phyloP scores from a whole-genome alignment of 2,113 vertebrate genomes.

The Mus spicilegus region DNA sequence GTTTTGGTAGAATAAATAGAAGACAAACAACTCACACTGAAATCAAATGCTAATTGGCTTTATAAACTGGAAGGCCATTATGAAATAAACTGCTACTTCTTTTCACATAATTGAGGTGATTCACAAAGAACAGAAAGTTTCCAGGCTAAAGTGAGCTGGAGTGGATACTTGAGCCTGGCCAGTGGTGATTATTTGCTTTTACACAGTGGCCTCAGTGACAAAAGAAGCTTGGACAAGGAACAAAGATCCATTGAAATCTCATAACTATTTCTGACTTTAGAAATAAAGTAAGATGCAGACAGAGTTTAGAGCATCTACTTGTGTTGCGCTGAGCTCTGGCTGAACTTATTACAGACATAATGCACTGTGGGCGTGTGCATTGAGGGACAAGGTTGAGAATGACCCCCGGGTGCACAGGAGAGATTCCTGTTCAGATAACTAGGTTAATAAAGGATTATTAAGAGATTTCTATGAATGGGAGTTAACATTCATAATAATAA shows the following conservation, averaged over 20 bases:
- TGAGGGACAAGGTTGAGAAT: conserved; percentile 1
- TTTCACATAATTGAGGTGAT: not conserved
- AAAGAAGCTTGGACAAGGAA: not conserved
- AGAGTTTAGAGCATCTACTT: not conserved
- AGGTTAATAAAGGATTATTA: not conserved
- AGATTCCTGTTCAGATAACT: not conserved
- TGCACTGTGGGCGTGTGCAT: not conserved
- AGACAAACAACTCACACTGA: not conserved
- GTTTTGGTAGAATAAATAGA: not conserved
- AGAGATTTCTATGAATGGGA: not conserved
- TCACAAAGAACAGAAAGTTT: not conserved
- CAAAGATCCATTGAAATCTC: not conserved
- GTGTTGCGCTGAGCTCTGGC: not conserved
- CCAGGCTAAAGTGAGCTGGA: not conserved
- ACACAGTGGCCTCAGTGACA: not conserved
- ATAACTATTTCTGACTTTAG: not conserved
- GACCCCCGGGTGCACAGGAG: not conserved
- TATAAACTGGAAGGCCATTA: not conserved
- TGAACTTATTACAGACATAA: conserved; percentile 4
- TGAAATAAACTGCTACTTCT: not conserved
- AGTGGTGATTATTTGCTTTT: not conserved
- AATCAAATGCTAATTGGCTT: conserved; percentile 14
- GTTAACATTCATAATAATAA: not conserved
- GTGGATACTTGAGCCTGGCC: not conserved
- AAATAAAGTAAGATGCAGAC: not conserved